Percentiles rank a stretch among this genome's conserved stretches.
Evolutionary conservation across 1,140 invertebrate species (phyloP).

Genomic region (Aphaenogaster rudis): DNA sequence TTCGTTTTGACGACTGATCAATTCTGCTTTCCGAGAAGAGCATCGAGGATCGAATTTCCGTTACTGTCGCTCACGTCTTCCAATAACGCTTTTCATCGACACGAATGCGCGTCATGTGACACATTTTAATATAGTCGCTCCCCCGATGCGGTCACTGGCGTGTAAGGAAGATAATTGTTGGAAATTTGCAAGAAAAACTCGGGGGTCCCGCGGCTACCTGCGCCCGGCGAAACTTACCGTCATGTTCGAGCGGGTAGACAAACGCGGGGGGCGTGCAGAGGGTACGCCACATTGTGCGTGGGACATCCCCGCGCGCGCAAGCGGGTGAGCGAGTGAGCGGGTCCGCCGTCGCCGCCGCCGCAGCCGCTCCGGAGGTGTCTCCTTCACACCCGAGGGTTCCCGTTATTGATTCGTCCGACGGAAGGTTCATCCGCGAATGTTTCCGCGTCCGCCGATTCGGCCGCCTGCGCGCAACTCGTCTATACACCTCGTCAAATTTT

Average conservation of each 20-base stretch:
- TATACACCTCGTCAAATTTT: slow-evolving; percentile 53
- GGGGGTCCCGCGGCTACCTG: slow-evolving; percentile 18
- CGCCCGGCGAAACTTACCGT: slow-evolving; percentile 4
- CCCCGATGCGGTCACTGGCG: background rate
- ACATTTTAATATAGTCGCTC: slow-evolving; percentile 8
- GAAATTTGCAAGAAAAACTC: slow-evolving; percentile 64
- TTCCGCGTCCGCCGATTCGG: slow-evolving; percentile 52
- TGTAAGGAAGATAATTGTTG: slow-evolving; percentile 64
- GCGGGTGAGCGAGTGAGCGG: background rate
- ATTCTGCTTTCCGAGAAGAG: background rate
- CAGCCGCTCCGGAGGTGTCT: slow-evolving; percentile 26
- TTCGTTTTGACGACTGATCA: background rate
- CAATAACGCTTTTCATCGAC: background rate
- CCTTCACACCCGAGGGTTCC: slow-evolving; percentile 70
- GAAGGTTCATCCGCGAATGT: slow-evolving; percentile 69
- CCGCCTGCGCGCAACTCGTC: slow-evolving; percentile 35
- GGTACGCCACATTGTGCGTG: slow-evolving; percentile 35
- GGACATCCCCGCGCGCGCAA: slow-evolving; percentile 34
- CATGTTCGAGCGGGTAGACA: background rate
- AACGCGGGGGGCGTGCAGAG: background rate
- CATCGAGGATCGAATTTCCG: background rate
- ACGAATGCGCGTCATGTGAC: slow-evolving; percentile 63
- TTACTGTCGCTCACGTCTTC: background rate
- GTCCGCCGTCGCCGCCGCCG: background rate
- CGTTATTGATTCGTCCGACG: slow-evolving; percentile 78